These are phyloP conservation scores for Acrocyrtus sp. DNA, from an alignment of 2,888 invertebrate genomes.

Conservation along the genomic window DNA sequence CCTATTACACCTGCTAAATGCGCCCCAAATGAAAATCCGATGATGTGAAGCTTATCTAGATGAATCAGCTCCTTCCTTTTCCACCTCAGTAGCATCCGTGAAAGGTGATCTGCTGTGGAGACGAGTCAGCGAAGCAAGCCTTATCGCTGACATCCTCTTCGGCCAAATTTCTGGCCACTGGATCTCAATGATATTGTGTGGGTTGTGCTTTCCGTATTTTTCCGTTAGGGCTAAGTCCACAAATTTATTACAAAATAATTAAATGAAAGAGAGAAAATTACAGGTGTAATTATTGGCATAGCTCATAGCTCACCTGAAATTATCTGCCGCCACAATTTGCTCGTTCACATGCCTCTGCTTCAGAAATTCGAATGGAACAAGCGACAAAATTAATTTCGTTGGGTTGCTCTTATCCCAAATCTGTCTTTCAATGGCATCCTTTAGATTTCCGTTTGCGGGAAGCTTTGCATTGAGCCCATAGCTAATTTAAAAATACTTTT, in stretches of 20 bases:
- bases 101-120: conserved; percentile 8
- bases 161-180: conserved; percentile 22
- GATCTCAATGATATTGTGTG: conserved; percentile 17
- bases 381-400: conserved; percentile 12
- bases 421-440: background rate
- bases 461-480: too few relatives aligned
- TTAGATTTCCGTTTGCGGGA: background rate
- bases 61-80: background rate
- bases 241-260: too few relatives aligned
- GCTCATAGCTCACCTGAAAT: background rate
- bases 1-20: conserved; percentile 11
- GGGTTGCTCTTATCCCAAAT: conserved; percentile 14
- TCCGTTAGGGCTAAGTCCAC: conserved; percentile 10
- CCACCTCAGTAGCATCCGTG: conserved; percentile 18
- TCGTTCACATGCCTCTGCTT: background rate
- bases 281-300: too few relatives aligned
- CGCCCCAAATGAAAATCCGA: conserved; percentile 14
- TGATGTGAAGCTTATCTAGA: conserved; percentile 16
- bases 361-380: conserved; percentile 4
- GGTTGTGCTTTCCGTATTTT: conserved; percentile 7
- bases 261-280: too few relatives aligned
- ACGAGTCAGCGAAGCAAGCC: conserved; percentile 4
- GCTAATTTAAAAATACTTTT: too few relatives aligned
- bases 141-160: too few relatives aligned
- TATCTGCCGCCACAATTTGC: background rate